A percentile compares a stretch with the other conserved stretches of the same genome.
Conservation (phyloP, 1,140 invertebrate species). For the Leptinotarsa lineolata region DNA sequence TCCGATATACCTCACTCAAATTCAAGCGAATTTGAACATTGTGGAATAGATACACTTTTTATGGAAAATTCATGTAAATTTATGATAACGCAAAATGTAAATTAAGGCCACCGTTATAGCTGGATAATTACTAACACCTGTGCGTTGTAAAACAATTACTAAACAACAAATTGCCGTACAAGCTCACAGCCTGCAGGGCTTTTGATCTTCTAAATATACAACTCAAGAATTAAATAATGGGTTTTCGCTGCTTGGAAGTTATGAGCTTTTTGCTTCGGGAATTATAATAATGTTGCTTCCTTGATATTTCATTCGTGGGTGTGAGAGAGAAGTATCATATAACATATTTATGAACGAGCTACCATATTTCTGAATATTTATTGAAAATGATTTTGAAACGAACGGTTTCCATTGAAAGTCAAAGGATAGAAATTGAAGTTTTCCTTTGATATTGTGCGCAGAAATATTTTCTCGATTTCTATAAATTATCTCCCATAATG, state of each 20-base stretch:
- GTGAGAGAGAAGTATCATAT: too few species aligned
- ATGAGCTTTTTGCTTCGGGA: too few species aligned
- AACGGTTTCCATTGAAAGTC: too few species aligned
- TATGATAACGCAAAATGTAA: slow-evolving; percentile 18
- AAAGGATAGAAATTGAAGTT: too few species aligned
- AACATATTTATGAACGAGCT: too few species aligned
- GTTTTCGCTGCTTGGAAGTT: neutral
- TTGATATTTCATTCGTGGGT: too few species aligned
- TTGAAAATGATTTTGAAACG: too few species aligned
- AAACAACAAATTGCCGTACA: slow-evolving; percentile 22
- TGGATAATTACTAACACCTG: slow-evolving; percentile 25
- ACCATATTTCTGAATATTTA: too few species aligned
- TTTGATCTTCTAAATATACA: slow-evolving; percentile 18
- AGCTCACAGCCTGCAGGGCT: slow-evolving; percentile 21
- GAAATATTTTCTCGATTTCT: too few species aligned
- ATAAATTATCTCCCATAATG: too few species aligned
- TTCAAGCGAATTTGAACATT: neutral
- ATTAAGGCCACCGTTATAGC: slow-evolving; percentile 21
- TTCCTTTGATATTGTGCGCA: too few species aligned
- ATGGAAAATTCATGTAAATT: slow-evolving; percentile 25
- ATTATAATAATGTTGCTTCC: too few species aligned
- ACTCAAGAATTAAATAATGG: slow-evolving; percentile 2
- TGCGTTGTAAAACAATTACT: slow-evolving; percentile 25
- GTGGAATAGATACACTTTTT: slow-evolving; percentile 20
- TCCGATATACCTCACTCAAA: neutral